Conservation (phyloP, 92 coral and sea anemone species). For the Hydrozoanthus gracilis region DNA sequence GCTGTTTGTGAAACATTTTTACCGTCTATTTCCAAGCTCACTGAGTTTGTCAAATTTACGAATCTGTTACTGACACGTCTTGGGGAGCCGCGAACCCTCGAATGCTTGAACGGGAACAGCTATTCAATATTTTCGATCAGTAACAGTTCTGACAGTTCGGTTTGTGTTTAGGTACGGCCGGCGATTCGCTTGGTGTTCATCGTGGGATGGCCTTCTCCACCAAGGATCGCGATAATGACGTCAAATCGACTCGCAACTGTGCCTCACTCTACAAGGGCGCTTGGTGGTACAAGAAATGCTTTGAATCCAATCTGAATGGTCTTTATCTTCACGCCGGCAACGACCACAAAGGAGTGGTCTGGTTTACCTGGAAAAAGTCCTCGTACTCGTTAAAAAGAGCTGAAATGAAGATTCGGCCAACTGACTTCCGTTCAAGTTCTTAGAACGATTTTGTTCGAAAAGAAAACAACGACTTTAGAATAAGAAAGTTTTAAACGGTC, state of each 20-base stretch:
- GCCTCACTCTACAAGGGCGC: not conserved
- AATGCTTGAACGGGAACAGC: too few species aligned
- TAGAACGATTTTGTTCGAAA: too few species aligned
- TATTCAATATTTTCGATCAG: too few species aligned
- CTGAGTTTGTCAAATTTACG: too few species aligned
- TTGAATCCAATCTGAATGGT: not conserved
- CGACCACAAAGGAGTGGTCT: not conserved
- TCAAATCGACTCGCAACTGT: not conserved
- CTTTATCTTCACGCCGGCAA: not conserved
- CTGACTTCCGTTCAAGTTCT: not conserved
- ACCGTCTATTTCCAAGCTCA: too few species aligned
- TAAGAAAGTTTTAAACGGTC: too few species aligned
- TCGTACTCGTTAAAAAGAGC: not conserved
- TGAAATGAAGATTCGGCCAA: not conserved
- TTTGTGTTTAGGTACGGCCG: not conserved
- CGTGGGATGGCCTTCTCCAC: not conserved
- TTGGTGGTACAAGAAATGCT: not conserved
- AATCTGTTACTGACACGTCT: too few species aligned
- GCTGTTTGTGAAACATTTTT: too few species aligned
- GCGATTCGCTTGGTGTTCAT: not conserved
- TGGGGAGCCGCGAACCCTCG: too few species aligned
- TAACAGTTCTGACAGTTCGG: too few species aligned
- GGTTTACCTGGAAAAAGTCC: not conserved
- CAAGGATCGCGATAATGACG: constrained; percentile 4
- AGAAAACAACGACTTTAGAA: too few species aligned